Conservation (phyloP, 2,113 vertebrate species). For the Atrichornis clamosus region DNA sequence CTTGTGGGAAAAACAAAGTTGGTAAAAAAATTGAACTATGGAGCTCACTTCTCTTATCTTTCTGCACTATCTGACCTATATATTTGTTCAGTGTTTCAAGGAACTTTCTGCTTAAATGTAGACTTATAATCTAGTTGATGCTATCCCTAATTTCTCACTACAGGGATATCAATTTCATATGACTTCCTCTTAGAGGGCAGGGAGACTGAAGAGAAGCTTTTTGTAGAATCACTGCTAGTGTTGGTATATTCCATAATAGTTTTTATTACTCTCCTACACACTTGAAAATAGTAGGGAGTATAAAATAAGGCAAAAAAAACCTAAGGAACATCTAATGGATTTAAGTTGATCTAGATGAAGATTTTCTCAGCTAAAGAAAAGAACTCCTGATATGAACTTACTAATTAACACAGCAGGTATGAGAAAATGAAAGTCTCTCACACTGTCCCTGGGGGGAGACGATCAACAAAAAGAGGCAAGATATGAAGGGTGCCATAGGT, state of each 20-base stretch:
- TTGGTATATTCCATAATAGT: not conserved
- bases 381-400: not conserved
- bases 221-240: not conserved
- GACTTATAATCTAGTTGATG: not conserved
- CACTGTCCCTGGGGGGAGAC: not conserved
- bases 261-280: not conserved
- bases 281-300: not conserved
- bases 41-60: not conserved
- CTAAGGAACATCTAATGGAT: not conserved
- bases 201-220: not conserved
- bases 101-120: not conserved
- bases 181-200: not conserved
- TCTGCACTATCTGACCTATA: not conserved
- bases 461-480: not conserved
- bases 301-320: not conserved
- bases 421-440: constrained; percentile 17
- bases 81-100: not conserved
- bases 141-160: not conserved
- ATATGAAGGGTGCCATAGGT: not conserved
- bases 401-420: not conserved
- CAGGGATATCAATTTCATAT: not conserved
- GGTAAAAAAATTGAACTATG: not conserved
- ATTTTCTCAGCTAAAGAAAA: not conserved
- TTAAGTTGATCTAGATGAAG: not conserved
- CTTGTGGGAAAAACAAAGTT: not conserved